A percentile compares a stretch with the other conserved stretches of the same genome.
phyloP scores from a whole-genome alignment of 2,888 invertebrate genomes.

The Agonopterix alstromeriana region DNA sequence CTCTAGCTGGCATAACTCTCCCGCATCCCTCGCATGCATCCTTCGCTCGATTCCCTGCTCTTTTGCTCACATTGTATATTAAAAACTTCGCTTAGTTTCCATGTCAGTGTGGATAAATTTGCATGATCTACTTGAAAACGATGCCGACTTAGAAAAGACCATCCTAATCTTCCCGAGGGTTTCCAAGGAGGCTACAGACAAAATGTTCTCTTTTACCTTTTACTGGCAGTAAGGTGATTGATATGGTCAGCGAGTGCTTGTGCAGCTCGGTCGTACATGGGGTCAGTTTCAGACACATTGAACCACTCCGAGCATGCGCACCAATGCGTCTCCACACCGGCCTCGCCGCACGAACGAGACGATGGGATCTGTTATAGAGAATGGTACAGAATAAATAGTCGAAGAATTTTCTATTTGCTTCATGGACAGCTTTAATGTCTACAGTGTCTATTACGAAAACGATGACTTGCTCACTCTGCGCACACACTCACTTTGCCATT shows the following conservation, averaged over 20 bases:
- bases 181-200: background rate
- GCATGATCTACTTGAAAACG: too few species aligned
- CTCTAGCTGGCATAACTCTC: too few species aligned
- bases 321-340: conserved; percentile 29
- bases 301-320: conserved; percentile 29
- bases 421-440: too few species aligned
- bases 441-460: too few species aligned
- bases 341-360: conserved; percentile 22
- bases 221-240: background rate
- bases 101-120: too few species aligned
- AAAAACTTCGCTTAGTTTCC: too few species aligned
- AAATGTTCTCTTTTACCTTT: background rate
- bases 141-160: background rate
- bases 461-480: too few species aligned
- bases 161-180: background rate
- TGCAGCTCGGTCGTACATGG: background rate
- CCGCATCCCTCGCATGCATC: too few species aligned
- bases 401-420: too few species aligned
- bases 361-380: conserved; percentile 19
- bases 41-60: too few species aligned
- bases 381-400: background rate
- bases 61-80: too few species aligned
- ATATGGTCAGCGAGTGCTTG: background rate
- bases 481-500: too few species aligned
- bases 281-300: conserved; percentile 12